Percentiles rank a stretch among this genome's conserved stretches.
phyloP scores from a whole-genome alignment of 2,113 vertebrate genomes.

The Sebastes fasciatus region DNA sequence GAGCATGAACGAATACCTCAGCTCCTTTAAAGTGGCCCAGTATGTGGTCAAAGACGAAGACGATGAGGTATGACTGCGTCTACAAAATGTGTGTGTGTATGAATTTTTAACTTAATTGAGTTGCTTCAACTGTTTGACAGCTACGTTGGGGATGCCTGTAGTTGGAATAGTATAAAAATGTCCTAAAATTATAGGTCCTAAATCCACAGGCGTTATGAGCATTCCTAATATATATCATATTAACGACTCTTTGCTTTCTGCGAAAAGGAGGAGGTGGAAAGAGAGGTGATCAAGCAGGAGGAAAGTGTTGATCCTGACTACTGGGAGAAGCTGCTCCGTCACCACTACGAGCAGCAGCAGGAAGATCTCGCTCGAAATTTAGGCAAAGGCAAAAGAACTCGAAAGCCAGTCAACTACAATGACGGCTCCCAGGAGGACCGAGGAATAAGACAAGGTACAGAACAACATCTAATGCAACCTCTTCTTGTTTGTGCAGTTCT shows the following conservation, averaged over 20 bases:
- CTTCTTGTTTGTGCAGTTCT: slow-evolving; percentile 47
- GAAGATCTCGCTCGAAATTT: slow-evolving; percentile 97
- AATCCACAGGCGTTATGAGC: no score
- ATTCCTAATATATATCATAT: neutral
- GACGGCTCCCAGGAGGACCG: slow-evolving; percentile 98
- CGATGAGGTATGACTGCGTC: slow-evolving; percentile 84
- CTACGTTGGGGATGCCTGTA: slow-evolving; percentile 70
- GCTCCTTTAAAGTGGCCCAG: slow-evolving; percentile 98
- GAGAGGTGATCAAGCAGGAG: slow-evolving; percentile 99
- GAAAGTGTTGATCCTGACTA: slow-evolving; percentile 98
- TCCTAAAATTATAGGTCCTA: neutral
- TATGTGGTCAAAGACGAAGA: slow-evolving; percentile 99
- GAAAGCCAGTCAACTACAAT: slow-evolving; percentile 99
- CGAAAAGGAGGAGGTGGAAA: slow-evolving; percentile 96
- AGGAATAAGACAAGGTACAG: slow-evolving; percentile 92
- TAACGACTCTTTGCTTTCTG: slow-evolving; percentile 5
- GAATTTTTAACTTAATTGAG: no score
- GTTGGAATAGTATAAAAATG: neutral
- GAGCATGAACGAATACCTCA: slow-evolving; percentile 99
- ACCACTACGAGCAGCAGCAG: slow-evolving; percentile 99
- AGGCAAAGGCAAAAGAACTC: slow-evolving; percentile 98
- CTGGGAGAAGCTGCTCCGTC: slow-evolving; percentile 98
- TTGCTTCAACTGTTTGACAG: neutral
- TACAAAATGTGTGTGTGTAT: no score
- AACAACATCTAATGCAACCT: slow-evolving; percentile 76